Conservation (phyloP, 2,113 vertebrate species). For the Rana temporaria region DNA sequence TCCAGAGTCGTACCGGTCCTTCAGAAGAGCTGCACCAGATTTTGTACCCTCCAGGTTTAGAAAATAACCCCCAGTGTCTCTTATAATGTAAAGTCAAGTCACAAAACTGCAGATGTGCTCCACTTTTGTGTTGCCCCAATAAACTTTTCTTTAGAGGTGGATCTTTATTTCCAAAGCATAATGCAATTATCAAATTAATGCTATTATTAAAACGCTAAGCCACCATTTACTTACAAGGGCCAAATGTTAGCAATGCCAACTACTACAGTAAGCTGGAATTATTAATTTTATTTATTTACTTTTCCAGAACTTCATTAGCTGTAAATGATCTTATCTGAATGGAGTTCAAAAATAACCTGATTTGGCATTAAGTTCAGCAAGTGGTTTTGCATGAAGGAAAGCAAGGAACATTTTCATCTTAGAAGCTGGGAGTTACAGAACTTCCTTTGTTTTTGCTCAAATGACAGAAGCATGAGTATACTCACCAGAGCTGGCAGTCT, state of each 20-base stretch:
- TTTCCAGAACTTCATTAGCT: conserved; percentile 16
- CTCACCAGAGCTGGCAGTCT: conserved; percentile 1
- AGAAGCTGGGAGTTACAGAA: conserved; percentile 32
- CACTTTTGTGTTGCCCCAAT: too few species aligned
- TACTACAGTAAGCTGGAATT: not conserved
- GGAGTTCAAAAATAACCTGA: conserved; percentile 45
- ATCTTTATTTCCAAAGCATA: too few species aligned
- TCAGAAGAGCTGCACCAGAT: too few species aligned
- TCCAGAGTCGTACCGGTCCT: too few species aligned
- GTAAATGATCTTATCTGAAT: conserved; percentile 26
- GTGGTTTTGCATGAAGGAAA: conserved; percentile 49
- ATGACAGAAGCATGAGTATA: conserved; percentile 44
- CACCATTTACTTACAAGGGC: not conserved
- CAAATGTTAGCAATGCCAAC: not conserved
- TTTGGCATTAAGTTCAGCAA: conserved; percentile 39
- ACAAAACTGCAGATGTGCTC: too few species aligned
- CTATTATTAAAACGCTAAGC: too few species aligned
- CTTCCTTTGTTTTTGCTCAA: conserved; percentile 45
- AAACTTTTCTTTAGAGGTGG: too few species aligned
- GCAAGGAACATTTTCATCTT: conserved; percentile 44
- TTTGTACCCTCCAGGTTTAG: too few species aligned
- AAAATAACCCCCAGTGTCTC: too few species aligned
- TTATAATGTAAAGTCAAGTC: too few species aligned
- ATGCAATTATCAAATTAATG: too few species aligned
- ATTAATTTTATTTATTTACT: not conserved